Percentiles rank a stretch among this genome's conserved stretches.
phyloP scores from a whole-genome alignment of 2,888 invertebrate species.

The Drosophila stalkeri region DNA sequence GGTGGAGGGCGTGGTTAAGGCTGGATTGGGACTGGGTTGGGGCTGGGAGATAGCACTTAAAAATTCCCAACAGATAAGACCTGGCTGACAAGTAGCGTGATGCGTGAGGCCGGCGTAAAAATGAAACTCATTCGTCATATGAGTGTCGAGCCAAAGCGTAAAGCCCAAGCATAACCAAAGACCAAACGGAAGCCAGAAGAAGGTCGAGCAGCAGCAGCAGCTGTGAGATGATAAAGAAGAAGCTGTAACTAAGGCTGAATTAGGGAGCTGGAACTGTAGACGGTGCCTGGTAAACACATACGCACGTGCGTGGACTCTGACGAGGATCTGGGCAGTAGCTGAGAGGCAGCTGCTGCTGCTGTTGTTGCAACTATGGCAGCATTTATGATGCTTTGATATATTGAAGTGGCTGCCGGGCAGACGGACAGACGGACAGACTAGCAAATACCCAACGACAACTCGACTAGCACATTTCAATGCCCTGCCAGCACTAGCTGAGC shows the following conservation, averaged over 20 bases:
- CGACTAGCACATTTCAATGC: slow-evolving; percentile 15
- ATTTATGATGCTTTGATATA: slow-evolving; percentile 78
- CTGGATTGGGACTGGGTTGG: neutral
- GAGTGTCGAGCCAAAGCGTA: slow-evolving; percentile 22
- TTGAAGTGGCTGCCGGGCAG: slow-evolving; percentile 67
- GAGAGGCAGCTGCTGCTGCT: slow-evolving; percentile 20
- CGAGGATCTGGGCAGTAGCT: slow-evolving; percentile 13
- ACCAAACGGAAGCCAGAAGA: neutral
- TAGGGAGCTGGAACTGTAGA: neutral
- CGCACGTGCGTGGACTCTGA: slow-evolving; percentile 64
- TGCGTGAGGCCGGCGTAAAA: slow-evolving; percentile 65
- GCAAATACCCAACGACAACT: slow-evolving; percentile 15
- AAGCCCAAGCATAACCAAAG: neutral
- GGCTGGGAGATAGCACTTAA: slow-evolving; percentile 49
- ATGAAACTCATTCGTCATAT: slow-evolving; percentile 75
- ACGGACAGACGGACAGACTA: slow-evolving; percentile 3
- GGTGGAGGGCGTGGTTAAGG: neutral
- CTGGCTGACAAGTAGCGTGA: slow-evolving; percentile 66
- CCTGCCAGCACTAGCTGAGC: neutral
- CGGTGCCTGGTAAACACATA: slow-evolving; percentile 25
- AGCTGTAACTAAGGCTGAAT: neutral
- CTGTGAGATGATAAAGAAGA: neutral
- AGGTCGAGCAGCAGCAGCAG: neutral
- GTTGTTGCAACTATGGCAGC: slow-evolving; percentile 63
- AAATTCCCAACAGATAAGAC: slow-evolving; percentile 74